A percentile compares a stretch with the other conserved stretches of the same genome.
Conservation (phyloP, 2,888 invertebrate species). For the Rhagium mordax region DNA sequence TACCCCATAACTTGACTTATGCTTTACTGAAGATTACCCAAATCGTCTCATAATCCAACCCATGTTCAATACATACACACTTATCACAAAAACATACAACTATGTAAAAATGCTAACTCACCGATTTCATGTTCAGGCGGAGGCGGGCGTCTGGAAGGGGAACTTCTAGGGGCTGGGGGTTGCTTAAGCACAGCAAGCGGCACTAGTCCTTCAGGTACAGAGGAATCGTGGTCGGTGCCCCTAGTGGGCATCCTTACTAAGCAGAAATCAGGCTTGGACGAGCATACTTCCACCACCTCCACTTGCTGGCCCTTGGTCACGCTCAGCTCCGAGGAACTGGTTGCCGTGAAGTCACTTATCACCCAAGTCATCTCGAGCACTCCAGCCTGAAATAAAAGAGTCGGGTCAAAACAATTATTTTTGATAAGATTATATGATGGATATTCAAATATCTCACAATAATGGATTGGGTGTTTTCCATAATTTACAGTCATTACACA, state of each 20-base stretch:
- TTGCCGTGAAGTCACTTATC: slow-evolving; percentile 87
- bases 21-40: too few species aligned
- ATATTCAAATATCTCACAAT: too few species aligned
- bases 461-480: too few species aligned
- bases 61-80: too few species aligned
- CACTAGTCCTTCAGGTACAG: slow-evolving; percentile 85
- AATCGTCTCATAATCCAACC: too few species aligned
- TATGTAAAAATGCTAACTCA: too few species aligned
- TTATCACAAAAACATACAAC: too few species aligned
- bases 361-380: slow-evolving; percentile 94
- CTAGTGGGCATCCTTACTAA: slow-evolving; percentile 76
- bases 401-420: not conserved
- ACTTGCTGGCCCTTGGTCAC: slow-evolving; percentile 95
- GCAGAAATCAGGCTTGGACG: slow-evolving; percentile 80
- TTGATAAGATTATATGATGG: not conserved
- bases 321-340: slow-evolving; percentile 84
- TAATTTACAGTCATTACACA: too few species aligned
- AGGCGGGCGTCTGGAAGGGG: slow-evolving; percentile 71
- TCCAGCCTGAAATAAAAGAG: slow-evolving; percentile 75
- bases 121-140: slow-evolving; percentile 42
- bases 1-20: too few species aligned
- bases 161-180: slow-evolving; percentile 74
- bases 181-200: slow-evolving; percentile 85
- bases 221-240: slow-evolving; percentile 60
- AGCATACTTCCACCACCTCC: slow-evolving; percentile 87